Evolutionary conservation across 2,797 vertebrate species (phyloP).

Genomic region (Aselliscus stoliczkanus): DNA sequence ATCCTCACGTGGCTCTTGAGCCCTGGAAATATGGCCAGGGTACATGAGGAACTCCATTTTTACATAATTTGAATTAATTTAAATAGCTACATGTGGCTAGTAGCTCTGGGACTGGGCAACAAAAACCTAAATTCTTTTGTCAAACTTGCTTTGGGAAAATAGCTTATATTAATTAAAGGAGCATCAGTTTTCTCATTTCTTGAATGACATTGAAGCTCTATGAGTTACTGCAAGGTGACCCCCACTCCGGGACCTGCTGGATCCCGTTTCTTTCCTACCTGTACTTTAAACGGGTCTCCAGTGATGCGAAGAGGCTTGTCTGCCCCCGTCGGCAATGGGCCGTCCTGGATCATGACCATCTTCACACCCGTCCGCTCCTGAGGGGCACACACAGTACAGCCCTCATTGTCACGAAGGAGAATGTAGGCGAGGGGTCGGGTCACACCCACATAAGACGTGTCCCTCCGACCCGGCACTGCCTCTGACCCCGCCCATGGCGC

Average conservation of each 20-base stretch:
- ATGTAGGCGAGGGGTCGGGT: accelerated
- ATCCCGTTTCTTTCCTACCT: constrained; percentile 82
- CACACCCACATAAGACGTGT: accelerated
- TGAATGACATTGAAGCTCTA: not conserved
- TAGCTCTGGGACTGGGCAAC: accelerated
- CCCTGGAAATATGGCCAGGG: not conserved
- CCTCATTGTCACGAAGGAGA: not conserved
- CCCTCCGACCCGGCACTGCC: not conserved
- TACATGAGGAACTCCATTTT: not conserved
- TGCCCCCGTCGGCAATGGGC: constrained; percentile 95
- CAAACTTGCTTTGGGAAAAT: not conserved
- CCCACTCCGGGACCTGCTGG: accelerated
- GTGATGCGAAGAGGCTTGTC: constrained; percentile 99
- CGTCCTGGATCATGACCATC: constrained; percentile 99
- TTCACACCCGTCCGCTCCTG: constrained; percentile 98
- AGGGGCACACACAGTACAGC: constrained; percentile 62
- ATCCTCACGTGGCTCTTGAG: accelerated
- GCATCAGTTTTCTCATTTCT: not conserved
- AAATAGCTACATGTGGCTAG: not conserved
- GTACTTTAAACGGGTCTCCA: constrained; percentile 98
- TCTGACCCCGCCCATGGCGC: not conserved
- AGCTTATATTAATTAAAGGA: not conserved
- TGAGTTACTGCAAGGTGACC: no score
- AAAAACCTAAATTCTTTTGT: not conserved
- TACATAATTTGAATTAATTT: no score